These are phyloP conservation scores for Eurypyga helias DNA, from an alignment of 2,113 vertebrate species.

Conservation along the genomic window DNA sequence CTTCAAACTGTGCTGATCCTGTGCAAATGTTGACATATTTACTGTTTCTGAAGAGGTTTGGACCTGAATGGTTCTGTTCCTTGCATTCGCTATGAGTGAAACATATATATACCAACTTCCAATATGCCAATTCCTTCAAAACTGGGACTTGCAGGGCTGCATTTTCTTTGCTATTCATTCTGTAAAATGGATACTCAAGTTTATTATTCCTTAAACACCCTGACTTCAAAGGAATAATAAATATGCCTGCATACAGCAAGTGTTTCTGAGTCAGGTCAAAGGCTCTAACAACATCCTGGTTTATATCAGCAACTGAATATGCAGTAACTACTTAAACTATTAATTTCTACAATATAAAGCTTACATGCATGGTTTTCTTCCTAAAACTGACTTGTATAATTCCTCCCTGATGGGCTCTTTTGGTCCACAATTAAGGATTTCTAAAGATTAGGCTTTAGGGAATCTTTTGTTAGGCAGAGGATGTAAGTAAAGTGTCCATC, in stretches of 20 bases:
- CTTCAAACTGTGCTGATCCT: not conserved
- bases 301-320: not conserved
- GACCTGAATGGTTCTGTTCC: not conserved
- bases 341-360: not conserved
- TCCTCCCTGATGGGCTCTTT: not conserved
- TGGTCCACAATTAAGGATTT: not conserved
- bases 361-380: not conserved
- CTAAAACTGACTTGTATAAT: not conserved
- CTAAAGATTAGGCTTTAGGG: not conserved
- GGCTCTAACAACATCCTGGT: not conserved
- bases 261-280: not conserved
- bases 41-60: not conserved
- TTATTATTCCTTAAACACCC: not conserved
- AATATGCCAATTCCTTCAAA: not conserved
- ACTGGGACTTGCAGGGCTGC: fast-evolving
- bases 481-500: not conserved
- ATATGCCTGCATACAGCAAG: not conserved
- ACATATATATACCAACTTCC: not conserved
- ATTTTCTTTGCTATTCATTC: not conserved
- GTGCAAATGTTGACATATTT: not conserved
- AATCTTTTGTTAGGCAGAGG: not conserved
- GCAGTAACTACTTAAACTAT: not conserved
- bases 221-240: not conserved
- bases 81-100: not conserved
- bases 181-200: not conserved